Evolutionary conservation across 2,888 invertebrate species (phyloP).

Genomic region (Patella caerulea): DNA sequence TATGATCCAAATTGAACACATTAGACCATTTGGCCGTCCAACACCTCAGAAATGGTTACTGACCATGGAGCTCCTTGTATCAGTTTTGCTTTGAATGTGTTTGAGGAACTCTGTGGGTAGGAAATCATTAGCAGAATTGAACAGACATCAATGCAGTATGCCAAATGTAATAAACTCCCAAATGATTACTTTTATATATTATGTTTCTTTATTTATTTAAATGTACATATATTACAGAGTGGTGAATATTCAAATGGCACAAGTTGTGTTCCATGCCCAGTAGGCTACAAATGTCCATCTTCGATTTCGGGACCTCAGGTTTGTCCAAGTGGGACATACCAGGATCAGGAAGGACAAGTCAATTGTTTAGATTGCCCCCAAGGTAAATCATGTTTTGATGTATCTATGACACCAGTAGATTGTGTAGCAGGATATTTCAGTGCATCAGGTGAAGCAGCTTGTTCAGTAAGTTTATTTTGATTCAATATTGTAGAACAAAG

Average conservation of each 20-base stretch:
- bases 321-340: conserved; percentile 64
- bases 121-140: no score
- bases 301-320: conserved; percentile 48
- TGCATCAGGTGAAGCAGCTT: conserved; percentile 52
- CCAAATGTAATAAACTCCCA: no score
- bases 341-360: conserved; percentile 54
- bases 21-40: no score
- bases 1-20: no score
- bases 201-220: no score
- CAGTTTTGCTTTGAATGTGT: no score
- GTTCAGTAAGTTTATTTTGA: conserved; percentile 49
- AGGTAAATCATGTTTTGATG: conserved; percentile 54
- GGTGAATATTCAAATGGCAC: conserved; percentile 64
- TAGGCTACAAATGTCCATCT: conserved; percentile 61
- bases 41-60: no score
- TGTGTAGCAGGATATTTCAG: conserved; percentile 64
- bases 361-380: conserved; percentile 62
- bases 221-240: conserved; percentile 41
- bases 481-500: no score
- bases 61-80: no score
- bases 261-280: conserved; percentile 56
- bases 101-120: no score
- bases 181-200: no score
- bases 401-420: conserved; percentile 45
- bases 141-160: no score